These are phyloP conservation scores for Ostrea edulis DNA, from an alignment of 1,140 invertebrate species.

Conservation along the genomic window DNA sequence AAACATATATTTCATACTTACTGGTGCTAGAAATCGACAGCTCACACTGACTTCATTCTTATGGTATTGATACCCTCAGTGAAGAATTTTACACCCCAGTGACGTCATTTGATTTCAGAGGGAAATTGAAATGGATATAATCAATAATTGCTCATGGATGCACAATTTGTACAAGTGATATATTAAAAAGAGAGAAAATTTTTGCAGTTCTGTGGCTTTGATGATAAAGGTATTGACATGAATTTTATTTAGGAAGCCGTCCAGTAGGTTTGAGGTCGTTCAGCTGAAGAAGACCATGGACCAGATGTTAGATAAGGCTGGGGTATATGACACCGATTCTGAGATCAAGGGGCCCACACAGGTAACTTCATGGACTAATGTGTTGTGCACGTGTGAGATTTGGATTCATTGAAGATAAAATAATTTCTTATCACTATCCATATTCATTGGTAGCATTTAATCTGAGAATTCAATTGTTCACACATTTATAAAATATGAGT, in stretches of 20 bases:
- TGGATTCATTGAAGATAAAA: too few species aligned
- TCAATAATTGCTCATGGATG: constrained; percentile 34
- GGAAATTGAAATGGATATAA: constrained; percentile 3
- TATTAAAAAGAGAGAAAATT: not conserved
- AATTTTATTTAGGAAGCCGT: constrained; percentile 73
- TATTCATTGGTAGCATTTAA: too few species aligned
- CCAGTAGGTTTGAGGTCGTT: constrained; percentile 76
- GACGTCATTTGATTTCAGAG: not conserved
- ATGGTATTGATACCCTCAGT: not conserved
- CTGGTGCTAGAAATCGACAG: not conserved
- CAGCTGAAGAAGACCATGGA: constrained; percentile 76
- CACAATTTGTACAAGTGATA: constrained; percentile 7
- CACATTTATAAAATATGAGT: too few species aligned
- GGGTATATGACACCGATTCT: constrained; percentile 72
- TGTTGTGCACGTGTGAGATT: not conserved
- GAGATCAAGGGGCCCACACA: constrained; percentile 78
- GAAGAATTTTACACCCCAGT: not conserved
- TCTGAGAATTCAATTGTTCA: too few species aligned
- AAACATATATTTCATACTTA: not conserved
- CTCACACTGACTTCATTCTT: not conserved
- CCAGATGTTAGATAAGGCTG: constrained; percentile 77
- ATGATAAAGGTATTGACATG: not conserved
- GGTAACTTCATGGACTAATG: constrained; percentile 59
- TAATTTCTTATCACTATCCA: too few species aligned
- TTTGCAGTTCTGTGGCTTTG: not conserved